These are phyloP conservation scores for Vesta saturnalis DNA, from an alignment of 2,888 invertebrate species.

Conservation along the genomic window DNA sequence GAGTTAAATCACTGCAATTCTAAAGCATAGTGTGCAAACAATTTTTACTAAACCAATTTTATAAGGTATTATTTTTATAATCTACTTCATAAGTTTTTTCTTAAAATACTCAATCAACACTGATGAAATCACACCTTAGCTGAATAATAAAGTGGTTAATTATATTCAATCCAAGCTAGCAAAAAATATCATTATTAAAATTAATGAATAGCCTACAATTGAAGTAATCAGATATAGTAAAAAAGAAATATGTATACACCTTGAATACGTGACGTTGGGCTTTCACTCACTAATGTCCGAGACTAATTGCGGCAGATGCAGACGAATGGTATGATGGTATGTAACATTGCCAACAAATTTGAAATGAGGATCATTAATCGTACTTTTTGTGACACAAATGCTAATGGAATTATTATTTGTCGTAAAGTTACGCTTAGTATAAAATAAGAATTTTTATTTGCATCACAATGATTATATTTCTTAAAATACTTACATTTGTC, in stretches of 20 bases:
- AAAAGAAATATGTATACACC: constrained; percentile 34
- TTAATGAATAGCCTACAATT: constrained; percentile 39
- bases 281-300: constrained; percentile 40
- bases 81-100: no score
- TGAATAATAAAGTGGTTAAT: constrained; percentile 3
- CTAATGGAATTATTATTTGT: constrained; percentile 37
- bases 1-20: no score
- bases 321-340: constrained; percentile 23
- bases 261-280: constrained; percentile 38
- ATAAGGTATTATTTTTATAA: no score
- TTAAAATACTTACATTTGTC: constrained; percentile 11
- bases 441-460: constrained; percentile 18
- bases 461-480: constrained; percentile 1
- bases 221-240: constrained; percentile 36
- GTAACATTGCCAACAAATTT: constrained; percentile 36
- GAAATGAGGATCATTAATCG: constrained; percentile 34
- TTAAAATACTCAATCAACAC: no score
- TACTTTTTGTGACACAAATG: constrained; percentile 32
- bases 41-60: no score
- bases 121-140: background rate
- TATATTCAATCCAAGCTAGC: constrained; percentile 1
- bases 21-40: no score
- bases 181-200: constrained; percentile 36
- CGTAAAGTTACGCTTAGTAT: constrained; percentile 22
- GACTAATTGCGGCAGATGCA: constrained; percentile 41